phyloP scores from a whole-genome alignment of 2,888 invertebrate genomes.

The Ormyrus pomaceus region DNA sequence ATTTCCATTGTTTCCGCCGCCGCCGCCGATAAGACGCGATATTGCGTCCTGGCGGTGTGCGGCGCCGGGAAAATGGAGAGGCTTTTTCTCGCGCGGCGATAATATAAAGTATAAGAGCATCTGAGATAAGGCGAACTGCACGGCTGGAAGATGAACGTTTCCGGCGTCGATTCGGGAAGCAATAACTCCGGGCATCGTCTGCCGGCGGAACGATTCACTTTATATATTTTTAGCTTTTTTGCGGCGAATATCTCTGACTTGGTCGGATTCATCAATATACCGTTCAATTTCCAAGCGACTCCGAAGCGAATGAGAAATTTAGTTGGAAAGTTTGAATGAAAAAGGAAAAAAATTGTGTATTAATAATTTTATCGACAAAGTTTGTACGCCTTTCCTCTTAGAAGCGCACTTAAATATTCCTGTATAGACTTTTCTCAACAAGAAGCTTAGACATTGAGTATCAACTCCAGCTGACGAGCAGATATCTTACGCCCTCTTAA shows the following conservation, averaged over 20 bases:
- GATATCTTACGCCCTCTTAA: constrained; percentile 5
- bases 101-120: background rate
- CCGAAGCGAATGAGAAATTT: too few species aligned
- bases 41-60: background rate
- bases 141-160: constrained; percentile 16
- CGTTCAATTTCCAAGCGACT: too few species aligned
- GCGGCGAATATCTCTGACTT: too few species aligned
- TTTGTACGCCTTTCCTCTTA: too few species aligned
- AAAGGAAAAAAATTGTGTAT: too few species aligned
- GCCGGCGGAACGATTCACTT: too few species aligned
- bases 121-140: background rate
- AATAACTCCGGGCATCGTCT: background rate
- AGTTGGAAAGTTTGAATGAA: too few species aligned
- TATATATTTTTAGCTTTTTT: too few species aligned
- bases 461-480: background rate
- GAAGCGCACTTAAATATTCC: background rate
- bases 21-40: background rate
- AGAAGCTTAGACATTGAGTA: background rate
- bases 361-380: too few species aligned
- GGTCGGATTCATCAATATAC: too few species aligned
- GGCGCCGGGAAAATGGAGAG: too few species aligned
- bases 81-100: background rate
- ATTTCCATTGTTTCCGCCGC: constrained; percentile 11
- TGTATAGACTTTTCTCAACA: background rate
- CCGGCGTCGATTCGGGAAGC: constrained; percentile 11